Base-by-base conservation (phyloP, 2,797 vertebrate species). In the Esox masquinongy region DNA sequence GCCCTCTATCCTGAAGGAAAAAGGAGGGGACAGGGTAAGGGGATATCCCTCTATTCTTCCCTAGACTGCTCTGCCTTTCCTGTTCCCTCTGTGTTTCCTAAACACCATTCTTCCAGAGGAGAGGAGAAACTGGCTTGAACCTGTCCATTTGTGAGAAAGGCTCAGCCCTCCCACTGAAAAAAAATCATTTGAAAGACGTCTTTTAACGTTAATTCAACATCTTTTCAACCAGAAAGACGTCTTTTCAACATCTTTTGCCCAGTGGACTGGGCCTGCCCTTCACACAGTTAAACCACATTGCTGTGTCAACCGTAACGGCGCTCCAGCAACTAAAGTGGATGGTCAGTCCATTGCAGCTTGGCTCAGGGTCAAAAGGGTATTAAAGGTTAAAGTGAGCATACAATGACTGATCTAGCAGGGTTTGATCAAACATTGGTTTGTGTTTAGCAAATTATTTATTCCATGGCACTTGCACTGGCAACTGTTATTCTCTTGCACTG, bases 1-100 rank as follows among this genome's bases (percentile, higher is more conserved):
- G 75, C 73, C 74, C 80, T 90, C 85, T 86, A 79, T 90, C 93
- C 92, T 83, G 83, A 87, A 91, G 92, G 92, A 73, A 90, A 93
- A 93, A 93, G 93, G 93, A 93, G 93, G 91, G 81, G 90, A 84
- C 84, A 81, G 83, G 91, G 92, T 90, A 92, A 94, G 89, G 92
- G 94, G 94, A 95, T 94, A 95, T 95, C 94, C 94, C 93, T 93
- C 92, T 89, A 95, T 94, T 95, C 92, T 94, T 93, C 88, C 91
- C 86, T 73, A 83, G 84, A 77, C 78, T 86, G 88, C 86, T 92
- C 90, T 92, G 93, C 91, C 92, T 93, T 94, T 95, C 94, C 94
- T 93, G 94, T 93, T 88, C 88, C 82, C 81, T 77, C 81, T 87
- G 84, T 84, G 91, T 92, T 94, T 93, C 89, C 93, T 90, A 92